A percentile compares a stretch with the other conserved stretches of the same genome.
Evolutionary conservation across 2,888 invertebrate genomes (phyloP).

Genomic region (Drosophila macrothrix): DNA sequence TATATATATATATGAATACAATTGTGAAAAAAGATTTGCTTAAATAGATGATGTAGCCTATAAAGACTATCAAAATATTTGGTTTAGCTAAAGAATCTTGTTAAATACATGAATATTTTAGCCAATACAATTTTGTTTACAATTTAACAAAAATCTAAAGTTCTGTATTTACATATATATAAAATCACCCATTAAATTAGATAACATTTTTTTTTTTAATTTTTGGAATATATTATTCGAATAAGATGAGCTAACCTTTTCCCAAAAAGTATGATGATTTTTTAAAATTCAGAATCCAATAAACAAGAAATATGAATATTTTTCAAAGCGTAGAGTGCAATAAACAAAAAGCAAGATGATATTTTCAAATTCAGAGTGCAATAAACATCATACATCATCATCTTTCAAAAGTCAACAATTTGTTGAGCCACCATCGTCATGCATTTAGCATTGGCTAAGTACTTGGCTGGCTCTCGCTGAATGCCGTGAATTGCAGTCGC

Average conservation of each 20-base stretch:
- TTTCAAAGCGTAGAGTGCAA: too few relatives aligned
- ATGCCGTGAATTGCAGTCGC: constrained; percentile 19
- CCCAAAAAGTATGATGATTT: not conserved
- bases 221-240: not conserved
- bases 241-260: not conserved
- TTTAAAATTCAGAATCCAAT: too few relatives aligned
- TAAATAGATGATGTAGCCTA: not conserved
- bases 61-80: not conserved
- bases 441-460: constrained; percentile 1
- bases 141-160: not conserved
- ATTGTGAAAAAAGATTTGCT: not conserved
- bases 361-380: not conserved
- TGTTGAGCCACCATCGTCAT: constrained; percentile 4
- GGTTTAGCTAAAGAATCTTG: not conserved
- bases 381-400: not conserved
- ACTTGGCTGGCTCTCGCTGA: constrained; percentile 1
- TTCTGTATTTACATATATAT: too few relatives aligned
- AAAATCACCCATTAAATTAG: too few relatives aligned
- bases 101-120: not conserved
- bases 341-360: too few relatives aligned
- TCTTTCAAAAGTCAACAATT: not conserved
- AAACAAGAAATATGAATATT: too few relatives aligned
- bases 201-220: accelerated
- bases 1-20: too few relatives aligned
- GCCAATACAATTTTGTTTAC: not conserved